A percentile compares a stretch with the other conserved stretches of the same genome.
Evolutionary conservation across 2,888 invertebrate genomes (phyloP).

Genomic region (Drosophila buzzatii): DNA sequence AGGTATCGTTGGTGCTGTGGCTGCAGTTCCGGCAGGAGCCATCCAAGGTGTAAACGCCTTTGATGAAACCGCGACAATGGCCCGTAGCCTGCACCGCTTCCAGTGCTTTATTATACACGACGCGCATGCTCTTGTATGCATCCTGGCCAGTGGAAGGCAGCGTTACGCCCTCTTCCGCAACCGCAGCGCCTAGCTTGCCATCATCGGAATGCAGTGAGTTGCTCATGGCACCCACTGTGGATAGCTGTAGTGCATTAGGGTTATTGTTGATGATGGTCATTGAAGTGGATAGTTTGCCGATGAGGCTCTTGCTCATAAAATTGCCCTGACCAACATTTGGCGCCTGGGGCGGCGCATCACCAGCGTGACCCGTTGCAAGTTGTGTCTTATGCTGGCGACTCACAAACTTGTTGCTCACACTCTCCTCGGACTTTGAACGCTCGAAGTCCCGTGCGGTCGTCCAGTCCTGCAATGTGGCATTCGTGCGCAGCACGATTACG

Average conservation of each 20-base stretch:
- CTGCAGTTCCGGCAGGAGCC: not conserved
- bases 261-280: conserved; percentile 84
- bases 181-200: conserved; percentile 68
- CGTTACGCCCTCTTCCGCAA: conserved; percentile 36
- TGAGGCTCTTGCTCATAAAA: conserved; percentile 79
- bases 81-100: conserved; percentile 84
- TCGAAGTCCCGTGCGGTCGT: conserved; percentile 78
- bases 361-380: conserved; percentile 5
- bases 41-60: conserved; percentile 74
- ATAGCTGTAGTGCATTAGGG: conserved; percentile 55
- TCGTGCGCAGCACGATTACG: conserved; percentile 84
- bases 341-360: conserved; percentile 14
- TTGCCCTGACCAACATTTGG: conserved; percentile 26
- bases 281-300: conserved; percentile 83
- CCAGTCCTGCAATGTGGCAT: conserved; percentile 82
- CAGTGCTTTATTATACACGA: conserved; percentile 82
- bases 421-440: conserved; percentile 66
- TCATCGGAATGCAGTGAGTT: conserved; percentile 81
- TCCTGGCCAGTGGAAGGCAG: conserved; percentile 23
- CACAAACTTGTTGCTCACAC: conserved; percentile 41
- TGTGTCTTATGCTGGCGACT: conserved; percentile 55
- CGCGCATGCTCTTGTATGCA: conserved; percentile 62
- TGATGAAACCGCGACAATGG: conserved; percentile 84
- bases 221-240: conserved; percentile 74
- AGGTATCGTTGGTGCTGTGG: conserved; percentile 17